Base-by-base conservation (phyloP, 2,797 vertebrate species). In the Manis pentadactyla region DNA sequence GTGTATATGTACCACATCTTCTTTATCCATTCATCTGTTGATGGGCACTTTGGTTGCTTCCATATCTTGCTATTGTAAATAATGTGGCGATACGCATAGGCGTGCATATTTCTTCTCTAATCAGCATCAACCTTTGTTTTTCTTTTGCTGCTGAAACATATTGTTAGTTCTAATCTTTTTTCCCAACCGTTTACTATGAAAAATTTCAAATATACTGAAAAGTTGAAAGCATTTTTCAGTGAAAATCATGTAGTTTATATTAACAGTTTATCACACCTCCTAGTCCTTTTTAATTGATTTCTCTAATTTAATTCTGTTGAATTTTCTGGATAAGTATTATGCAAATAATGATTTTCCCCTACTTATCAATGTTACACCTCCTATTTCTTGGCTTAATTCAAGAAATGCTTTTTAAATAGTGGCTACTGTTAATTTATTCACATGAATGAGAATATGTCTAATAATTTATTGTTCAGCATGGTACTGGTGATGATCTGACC, bases 91-190 rank as follows among this genome's bases (percentile, higher is more conserved):
- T 46, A 46, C 11, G 11, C 46, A 46, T 46, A 46, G 46, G 46
- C 10, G 12, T 46, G 46, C 46, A 46, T 46, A 46, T 46, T 10
- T 46, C 10, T 46, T 12, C 46, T 46, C 46, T 46, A 46, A 46
- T 46, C 9, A 46, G 46, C 46, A 2, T 82, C 18, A 82, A 31
- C 7, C 31, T 51, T 11, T 27, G 31, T 19, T 90, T 87, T 84
- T 69, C n/a, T 94, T 96, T 77, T 71, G 34, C 37, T 77, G 12
- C 9, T 94, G n/a, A 90, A 82, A 77, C 87, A 49, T 25, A 11
- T 53, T 79, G 27, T 83, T 91, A 39, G 19, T 75, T 69, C 23
- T 87, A 73, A 71, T 53, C 6, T 71, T 74, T 34, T 61, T 2
- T 4, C 61, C 2, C 0, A 15, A 61, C 0, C 64, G 77, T 96